A percentile compares a stretch with the other conserved stretches of the same genome.
Evolutionary conservation across 2,888 invertebrate species (phyloP).

Genomic region (Scelioninae gen. 2): DNA sequence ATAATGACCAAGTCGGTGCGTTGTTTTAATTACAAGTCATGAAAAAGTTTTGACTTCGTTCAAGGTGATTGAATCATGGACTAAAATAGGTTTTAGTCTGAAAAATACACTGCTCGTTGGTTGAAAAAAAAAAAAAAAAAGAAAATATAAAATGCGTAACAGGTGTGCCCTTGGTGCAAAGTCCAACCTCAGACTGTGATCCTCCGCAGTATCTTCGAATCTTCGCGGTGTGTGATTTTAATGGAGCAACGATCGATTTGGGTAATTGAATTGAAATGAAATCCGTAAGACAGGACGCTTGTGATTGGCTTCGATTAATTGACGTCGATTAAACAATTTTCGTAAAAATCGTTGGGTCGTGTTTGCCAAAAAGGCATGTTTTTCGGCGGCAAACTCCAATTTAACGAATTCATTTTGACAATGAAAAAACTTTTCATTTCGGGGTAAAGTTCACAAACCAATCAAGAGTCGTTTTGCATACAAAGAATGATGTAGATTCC

Average conservation of each 20-base stretch:
- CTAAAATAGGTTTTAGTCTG: neutral
- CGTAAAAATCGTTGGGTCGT: conserved; percentile 18
- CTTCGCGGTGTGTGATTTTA: conserved; percentile 23
- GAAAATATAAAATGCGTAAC: conserved; percentile 6
- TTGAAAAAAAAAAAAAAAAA: too few relatives aligned
- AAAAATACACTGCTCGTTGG: neutral
- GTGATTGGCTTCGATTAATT: conserved; percentile 42
- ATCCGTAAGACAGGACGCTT: conserved; percentile 59
- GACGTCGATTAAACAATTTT: conserved; percentile 31
- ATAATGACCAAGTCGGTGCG: too few relatives aligned
- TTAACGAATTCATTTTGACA: neutral
- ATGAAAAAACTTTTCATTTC: neutral
- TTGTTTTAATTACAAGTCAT: conserved; percentile 5
- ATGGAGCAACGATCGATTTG: conserved; percentile 46
- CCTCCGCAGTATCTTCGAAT: conserved; percentile 25
- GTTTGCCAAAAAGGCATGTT: conserved; percentile 5
- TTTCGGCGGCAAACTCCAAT: conserved; percentile 10
- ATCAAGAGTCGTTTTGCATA: too few relatives aligned
- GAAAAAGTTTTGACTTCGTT: neutral
- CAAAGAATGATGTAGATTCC: too few relatives aligned
- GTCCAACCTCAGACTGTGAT: conserved; percentile 5
- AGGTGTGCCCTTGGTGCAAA: conserved; percentile 27
- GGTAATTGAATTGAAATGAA: conserved; percentile 68
- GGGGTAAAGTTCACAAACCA: too few relatives aligned
- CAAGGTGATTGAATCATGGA: neutral